phyloP scores from a whole-genome alignment of 2,113 vertebrate genomes.

The Tor tambroides region DNA sequence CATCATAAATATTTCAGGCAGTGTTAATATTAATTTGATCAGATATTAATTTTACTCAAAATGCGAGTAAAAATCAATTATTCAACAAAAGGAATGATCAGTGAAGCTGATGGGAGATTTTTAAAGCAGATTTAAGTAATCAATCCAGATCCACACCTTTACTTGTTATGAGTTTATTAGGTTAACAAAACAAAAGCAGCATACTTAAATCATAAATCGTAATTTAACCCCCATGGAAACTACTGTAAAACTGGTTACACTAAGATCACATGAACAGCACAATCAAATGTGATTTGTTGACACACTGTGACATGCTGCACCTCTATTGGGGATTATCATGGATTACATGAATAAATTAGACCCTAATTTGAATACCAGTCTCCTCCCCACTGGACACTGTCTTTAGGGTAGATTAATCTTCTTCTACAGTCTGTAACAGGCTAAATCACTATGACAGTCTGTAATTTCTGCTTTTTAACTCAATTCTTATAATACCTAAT shows the following conservation, averaged over 20 bases:
- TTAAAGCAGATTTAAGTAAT: not conserved
- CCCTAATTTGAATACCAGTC: not conserved
- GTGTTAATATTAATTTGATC: conserved; percentile 80
- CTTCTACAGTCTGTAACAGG: not conserved
- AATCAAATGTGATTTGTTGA: not conserved
- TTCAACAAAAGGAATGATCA: conserved; percentile 73
- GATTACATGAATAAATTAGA: not conserved
- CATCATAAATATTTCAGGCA: conserved; percentile 76
- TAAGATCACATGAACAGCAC: not conserved
- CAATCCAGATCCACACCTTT: not conserved
- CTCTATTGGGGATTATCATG: conserved; percentile 1
- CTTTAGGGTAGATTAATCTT: too few species aligned
- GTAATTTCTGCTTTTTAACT: not conserved
- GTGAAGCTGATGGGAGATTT: conserved; percentile 35
- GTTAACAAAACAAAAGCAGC: conserved; percentile 1
- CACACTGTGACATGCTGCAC: not conserved
- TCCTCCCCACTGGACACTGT: too few species aligned
- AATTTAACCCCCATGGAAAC: not conserved
- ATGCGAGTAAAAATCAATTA: conserved; percentile 73
- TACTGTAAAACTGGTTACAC: not conserved
- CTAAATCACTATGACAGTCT: not conserved
- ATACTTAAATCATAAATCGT: not conserved
- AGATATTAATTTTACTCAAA: conserved; percentile 77
- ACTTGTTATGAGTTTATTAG: not conserved
- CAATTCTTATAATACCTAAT: not conserved